phyloP scores from a whole-genome alignment of 2,797 vertebrate genomes.

The Sebastes cheni region DNA sequence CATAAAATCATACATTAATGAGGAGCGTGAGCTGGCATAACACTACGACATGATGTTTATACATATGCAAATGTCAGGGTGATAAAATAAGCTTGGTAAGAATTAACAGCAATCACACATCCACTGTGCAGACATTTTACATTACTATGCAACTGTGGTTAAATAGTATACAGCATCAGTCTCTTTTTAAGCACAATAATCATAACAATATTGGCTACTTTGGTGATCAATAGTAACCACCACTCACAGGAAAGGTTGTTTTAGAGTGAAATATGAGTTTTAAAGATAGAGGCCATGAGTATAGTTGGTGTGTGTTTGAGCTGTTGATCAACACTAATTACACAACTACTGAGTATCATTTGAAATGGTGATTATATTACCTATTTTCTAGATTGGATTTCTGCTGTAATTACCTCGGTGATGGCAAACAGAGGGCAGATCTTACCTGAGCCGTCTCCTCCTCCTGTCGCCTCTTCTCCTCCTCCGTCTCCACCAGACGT shows the following conservation, averaged over 20 bases:
- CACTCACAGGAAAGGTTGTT: not conserved
- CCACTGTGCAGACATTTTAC: not conserved
- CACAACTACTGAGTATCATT: not conserved
- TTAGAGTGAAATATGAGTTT: not conserved
- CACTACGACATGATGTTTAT: not conserved
- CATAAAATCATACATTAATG: not conserved
- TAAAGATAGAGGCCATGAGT: not conserved
- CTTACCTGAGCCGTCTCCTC: conserved; percentile 95
- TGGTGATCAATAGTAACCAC: not conserved
- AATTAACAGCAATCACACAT: not conserved
- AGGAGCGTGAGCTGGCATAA: not conserved
- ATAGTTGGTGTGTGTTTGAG: not conserved
- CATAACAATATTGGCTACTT: not conserved
- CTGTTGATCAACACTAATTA: not conserved
- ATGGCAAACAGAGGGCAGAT: too few species aligned
- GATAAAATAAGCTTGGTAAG: not conserved
- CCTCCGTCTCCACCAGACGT: conserved; percentile 94
- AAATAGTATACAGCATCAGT: not conserved
- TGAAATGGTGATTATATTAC: not conserved
- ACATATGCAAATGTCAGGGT: not conserved
- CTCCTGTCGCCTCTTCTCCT: conserved; percentile 94
- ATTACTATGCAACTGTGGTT: not conserved
- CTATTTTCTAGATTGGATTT: not conserved
- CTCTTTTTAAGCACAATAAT: not conserved
- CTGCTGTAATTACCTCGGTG: not conserved